Evolutionary conservation across 2,113 vertebrate species (phyloP), one percentile per base, ranked within the genome.

Genomic region (Regulus satrapa): DNA sequence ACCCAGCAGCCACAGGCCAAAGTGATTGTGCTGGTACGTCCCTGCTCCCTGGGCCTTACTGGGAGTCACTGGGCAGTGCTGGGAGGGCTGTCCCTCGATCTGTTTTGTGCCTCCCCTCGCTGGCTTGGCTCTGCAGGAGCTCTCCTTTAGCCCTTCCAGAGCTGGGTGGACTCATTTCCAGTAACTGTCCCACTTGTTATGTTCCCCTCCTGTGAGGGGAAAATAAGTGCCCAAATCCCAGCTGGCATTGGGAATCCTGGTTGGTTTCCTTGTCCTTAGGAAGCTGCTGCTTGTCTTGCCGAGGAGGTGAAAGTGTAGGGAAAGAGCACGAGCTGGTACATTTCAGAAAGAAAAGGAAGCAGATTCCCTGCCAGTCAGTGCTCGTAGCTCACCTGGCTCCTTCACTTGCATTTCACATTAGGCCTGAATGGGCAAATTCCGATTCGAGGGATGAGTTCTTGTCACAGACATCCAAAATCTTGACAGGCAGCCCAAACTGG

Each of bases 1-100:
- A 95, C 98, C 52, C 97, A 97, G 92, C 98, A 99, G 82, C 98
- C 99, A 31, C 99, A 99, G 94, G 99, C 99, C 92, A 99, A 99
- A 97, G 96, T 99, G 25, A 98, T 99, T 9, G 99, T 99, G 6
- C 94, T 99, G 99, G 99, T 99, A 97, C 1, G 98, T 95, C n/a
- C 63, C 71, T 31, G 62, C 5, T 59, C 58, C 62, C 74, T n/a
- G 45, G 5, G 4, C 12, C 5, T 1, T 6, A 7, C 61, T 6
- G 68, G 72, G 24, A 54, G 43, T 9, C 19, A 9, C 68, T 3
- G 75, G 13, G 18, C 0, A 0, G 6, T 34, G 12, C 8, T 7
- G 68, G 54, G 78, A 66, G 80, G 45, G 28, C 54, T 5, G 7
- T 8, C 1, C 10, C 62, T 55, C 17, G 4, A 3, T 38, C 46